Evolutionary conservation across 2,888 invertebrate species (phyloP), one percentile per base, ranked within the genome.

Genomic region (Cyclophora punctaria): DNA sequence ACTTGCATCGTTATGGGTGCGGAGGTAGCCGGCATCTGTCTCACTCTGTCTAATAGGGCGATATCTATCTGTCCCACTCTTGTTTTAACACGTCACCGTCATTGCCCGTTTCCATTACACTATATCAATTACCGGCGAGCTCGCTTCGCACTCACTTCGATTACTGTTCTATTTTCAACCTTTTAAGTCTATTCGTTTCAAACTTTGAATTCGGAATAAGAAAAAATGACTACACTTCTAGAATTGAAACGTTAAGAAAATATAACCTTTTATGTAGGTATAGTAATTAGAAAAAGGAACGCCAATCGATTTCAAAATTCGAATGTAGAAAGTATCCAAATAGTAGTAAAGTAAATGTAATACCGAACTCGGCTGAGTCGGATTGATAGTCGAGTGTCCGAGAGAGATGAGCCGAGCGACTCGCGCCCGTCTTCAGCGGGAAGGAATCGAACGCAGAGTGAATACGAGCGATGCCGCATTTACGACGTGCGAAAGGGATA

Each of bases 401-500:
- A 86, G 77, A 82, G 87, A 84, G 88, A 88, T 77, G 78, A 75
- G 74, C 71, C 68, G 67, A 75, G 70, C 75, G 74, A 78, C 80
- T 85, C 84, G 82, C 81, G 80, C 75, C 82, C 83, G 80, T 80
- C 81, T 75, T 78, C 77, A 73, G 71, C 66, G 72, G 73, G 80
- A 81, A 80, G 81, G 79, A 78, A 74, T 75, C 77, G 69, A 64
- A 64, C 63, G 61, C 60, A 69, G 76, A 87, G 75, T 67, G 83
- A 83, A 85, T 67, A 67, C 71, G 75, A 74, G 70, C 72, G 71
- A 85, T 73, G 65, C 54, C 70, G 75, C 82, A 79, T 83, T 86
- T 80, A 85, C 75, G 80, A 85, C 76, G 86, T 83, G 85, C 74
- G 84, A 87, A 82, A 80, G 88, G 87, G 88, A 85, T 84, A 84